Evolutionary conservation across 2,113 vertebrate genomes (phyloP).

Genomic region (Strix aluco): DNA sequence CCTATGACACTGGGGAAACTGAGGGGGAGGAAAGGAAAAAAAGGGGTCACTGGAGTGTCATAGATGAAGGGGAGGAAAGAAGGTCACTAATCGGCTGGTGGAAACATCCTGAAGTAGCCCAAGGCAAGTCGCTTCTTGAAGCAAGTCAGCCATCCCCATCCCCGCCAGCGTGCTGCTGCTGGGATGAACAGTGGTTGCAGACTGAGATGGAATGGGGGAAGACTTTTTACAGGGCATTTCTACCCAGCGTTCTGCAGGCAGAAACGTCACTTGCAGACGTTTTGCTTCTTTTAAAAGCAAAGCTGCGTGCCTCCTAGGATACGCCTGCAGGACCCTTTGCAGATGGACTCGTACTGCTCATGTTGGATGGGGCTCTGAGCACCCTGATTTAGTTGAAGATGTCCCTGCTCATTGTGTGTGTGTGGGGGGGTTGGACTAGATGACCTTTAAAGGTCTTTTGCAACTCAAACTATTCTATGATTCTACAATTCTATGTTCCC

Average conservation of each 20-base stretch:
- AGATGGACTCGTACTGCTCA: neutral
- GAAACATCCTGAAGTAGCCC: neutral
- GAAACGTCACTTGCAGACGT: neutral
- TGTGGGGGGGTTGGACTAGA: neutral
- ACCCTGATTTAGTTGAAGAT: too few species aligned
- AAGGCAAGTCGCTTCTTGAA: neutral
- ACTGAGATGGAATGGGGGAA: neutral
- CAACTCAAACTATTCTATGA: neutral
- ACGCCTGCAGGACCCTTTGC: neutral
- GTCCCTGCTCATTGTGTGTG: neutral
- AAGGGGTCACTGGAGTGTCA: neutral
- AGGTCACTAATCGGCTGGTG: neutral
- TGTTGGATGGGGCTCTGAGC: neutral
- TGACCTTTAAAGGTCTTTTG: neutral
- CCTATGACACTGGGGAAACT: neutral
- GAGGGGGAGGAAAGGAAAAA: neutral
- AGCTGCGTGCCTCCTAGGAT: neutral
- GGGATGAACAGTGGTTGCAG: neutral
- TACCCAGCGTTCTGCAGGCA: neutral
- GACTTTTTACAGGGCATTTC: neutral
- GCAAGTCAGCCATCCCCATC: neutral
- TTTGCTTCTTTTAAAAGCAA: neutral
- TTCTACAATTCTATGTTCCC: neutral
- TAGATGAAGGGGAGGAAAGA: neutral
- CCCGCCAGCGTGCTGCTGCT: fast-evolving